phyloP scores from a whole-genome alignment of 1,140 invertebrate genomes.

The Cotesia chilonis region DNA sequence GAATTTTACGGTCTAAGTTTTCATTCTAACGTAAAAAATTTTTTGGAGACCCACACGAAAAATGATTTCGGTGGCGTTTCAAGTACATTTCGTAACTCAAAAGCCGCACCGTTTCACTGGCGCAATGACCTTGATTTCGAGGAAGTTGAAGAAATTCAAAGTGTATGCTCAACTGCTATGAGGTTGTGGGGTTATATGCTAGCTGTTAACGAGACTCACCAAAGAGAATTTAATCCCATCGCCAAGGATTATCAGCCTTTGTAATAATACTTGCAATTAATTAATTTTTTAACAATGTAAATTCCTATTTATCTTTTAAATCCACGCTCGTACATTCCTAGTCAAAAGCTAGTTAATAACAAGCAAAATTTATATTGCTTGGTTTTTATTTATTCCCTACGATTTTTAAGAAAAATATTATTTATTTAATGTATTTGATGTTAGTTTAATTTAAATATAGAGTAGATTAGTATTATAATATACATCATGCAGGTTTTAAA shows the following conservation, averaged over 20 bases:
- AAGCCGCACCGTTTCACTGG: constrained; percentile 86
- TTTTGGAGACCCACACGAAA: constrained; percentile 83
- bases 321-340: not conserved
- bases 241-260: constrained; percentile 56
- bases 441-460: constrained; percentile 1
- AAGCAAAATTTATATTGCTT: no score
- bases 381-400: no score
- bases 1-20: constrained; percentile 80
- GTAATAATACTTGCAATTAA: constrained; percentile 37
- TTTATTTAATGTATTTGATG: no score
- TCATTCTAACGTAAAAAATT: constrained; percentile 74
- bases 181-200: constrained; percentile 79
- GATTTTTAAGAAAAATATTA: no score
- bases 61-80: constrained; percentile 81
- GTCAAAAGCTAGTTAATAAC: no score
- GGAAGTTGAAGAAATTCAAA: constrained; percentile 75
- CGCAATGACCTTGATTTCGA: constrained; percentile 75
- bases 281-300: no score
- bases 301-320: not conserved
- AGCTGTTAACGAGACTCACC: constrained; percentile 66
- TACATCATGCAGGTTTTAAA: no score
- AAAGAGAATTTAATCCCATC: constrained; percentile 69
- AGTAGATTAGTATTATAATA: not conserved
- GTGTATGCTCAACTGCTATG: constrained; percentile 77
- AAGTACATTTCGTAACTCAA: constrained; percentile 84